Base-by-base conservation (phyloP, 2,113 vertebrate species). In the Melanostigma gelatinosum region DNA sequence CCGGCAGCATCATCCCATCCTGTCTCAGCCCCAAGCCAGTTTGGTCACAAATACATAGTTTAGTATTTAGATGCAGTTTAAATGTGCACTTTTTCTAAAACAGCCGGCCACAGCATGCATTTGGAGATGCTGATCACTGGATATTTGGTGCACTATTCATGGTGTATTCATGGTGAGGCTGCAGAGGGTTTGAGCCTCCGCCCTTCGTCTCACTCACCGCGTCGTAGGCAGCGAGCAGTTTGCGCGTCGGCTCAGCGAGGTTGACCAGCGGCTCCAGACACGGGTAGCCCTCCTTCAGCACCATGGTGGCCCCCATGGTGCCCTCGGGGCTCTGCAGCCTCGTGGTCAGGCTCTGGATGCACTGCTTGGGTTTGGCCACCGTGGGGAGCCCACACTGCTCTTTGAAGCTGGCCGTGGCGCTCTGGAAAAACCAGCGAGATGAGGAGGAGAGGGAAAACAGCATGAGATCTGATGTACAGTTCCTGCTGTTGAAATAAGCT, bases 371-470 rank as follows among this genome's bases (percentile, higher is more conserved):
- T 85, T 96, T 99, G 70, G 97, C 96, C 57, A 97, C 97, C 7
- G 96, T 95, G 55, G 97, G 97, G 85, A 99, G 97, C 91, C 98
- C 98, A n/a, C 98, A 99, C 82, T 97, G 96, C 90, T 99, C 98
- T 91, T 99, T 99, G 82, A 99, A 92, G 0, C 96, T 96, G 83
- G 97, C 93, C 4, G 97, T 96, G 38, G 97, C 93, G 1, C 96
- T 97, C 98, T 99, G 90, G 1, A 32, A 68, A 71, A 2, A 61
- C 34, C 73, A 22, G 12, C 91, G 74, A 65, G 12, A 29, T 4
- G 46, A 32, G 38, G 40, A 65, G 38, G 58, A 52, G 15, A 27
- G 27, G 16, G 38, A 3, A 57, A 44, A 44, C 10, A 62, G 29
- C n/a, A n/a, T 75, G 38, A 77, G 80, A 86, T 85, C 72, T 64